Base-by-base conservation (phyloP, 2,113 vertebrate genomes). In the Dromaius novaehollandiae region DNA sequence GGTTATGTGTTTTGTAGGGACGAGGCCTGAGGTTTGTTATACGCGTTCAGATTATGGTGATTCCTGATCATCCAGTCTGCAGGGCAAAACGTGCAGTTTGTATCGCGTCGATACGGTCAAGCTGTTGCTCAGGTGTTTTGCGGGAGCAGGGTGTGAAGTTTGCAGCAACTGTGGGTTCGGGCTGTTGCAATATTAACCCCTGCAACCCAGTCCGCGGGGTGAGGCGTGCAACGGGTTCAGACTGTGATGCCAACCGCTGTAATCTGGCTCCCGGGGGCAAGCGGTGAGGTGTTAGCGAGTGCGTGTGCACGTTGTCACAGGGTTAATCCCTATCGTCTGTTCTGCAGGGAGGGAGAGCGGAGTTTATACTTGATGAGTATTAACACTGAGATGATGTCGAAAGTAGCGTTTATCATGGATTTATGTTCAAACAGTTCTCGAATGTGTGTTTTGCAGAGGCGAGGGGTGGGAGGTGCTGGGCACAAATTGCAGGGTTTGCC, bases 141-240 rank as follows among this genome's bases (percentile, higher is more conserved):
- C 51, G 19, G 76, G 75, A 40, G 20, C 22, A 5, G 11, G 61
- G 26, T 9, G 73, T 42, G 80, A 38, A 25, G 2, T 7, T 21
- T n/a, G 89, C 46, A 3, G 14, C 0, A 1, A 42, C 30, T 1
- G 5, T 38, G 51, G 3, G 0, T n/a, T 74, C 1, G 0, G 58
- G 10, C 16, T 3, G 87, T 38, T 15, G 30, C 10, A 1, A 0
- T 60, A 75, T 61, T 60, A 51, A 5, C 7, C 64, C 78, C 63
- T 5, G 3, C 38, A 21, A 25, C 18, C 38, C 19, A 34, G 6
- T 26, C n/a, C 10, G 36, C 12, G 1, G 32, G 50, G n/a, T 12
- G 21, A 76, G 66, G 38, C 38, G 38, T 38, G 38, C 38, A 8
- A 38, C 38, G 38, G 38, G 38, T 38, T 38, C 38, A 38, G 38